These are phyloP conservation scores for Eilema sororculum DNA, from an alignment of 2,888 invertebrate genomes.

Conservation along the genomic window DNA sequence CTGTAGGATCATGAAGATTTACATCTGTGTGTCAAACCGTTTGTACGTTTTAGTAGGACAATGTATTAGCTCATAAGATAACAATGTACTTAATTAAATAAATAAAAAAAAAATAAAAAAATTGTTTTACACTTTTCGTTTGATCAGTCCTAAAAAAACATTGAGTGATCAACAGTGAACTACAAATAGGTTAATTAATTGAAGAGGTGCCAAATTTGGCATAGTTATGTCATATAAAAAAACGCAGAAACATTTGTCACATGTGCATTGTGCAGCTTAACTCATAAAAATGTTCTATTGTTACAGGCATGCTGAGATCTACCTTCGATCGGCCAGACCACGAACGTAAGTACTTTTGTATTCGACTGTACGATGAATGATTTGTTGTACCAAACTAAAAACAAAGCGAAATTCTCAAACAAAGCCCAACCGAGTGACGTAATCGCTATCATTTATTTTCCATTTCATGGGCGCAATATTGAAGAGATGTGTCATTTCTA, in stretches of 20 bases:
- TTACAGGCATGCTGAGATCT: constrained; percentile 84
- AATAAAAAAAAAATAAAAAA: no score
- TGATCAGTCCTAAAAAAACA: no score
- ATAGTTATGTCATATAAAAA: neutral
- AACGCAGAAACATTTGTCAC: neutral
- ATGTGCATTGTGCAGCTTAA: neutral
- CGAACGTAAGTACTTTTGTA: constrained; percentile 79
- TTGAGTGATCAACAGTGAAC: no score
- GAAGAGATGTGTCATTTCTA: constrained; percentile 70
- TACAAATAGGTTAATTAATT: neutral
- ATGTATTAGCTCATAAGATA: no score
- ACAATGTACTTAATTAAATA: no score
- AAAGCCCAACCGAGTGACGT: constrained; percentile 59
- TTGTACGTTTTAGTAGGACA: no score
- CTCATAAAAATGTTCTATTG: constrained; percentile 36
- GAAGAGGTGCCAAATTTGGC: neutral
- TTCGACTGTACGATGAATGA: neutral
- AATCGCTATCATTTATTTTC: constrained; percentile 67
- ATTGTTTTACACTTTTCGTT: no score
- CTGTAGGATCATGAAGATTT: no score
- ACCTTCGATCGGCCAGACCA: constrained; percentile 84
- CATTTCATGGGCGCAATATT: constrained; percentile 62
- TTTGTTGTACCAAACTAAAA: constrained; percentile 21
- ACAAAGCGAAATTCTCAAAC: constrained; percentile 48
- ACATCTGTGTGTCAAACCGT: no score